These are phyloP conservation scores for Hydrocynus forskahlii DNA, from an alignment of 2,797 vertebrate genomes.

Conservation along the genomic window DNA sequence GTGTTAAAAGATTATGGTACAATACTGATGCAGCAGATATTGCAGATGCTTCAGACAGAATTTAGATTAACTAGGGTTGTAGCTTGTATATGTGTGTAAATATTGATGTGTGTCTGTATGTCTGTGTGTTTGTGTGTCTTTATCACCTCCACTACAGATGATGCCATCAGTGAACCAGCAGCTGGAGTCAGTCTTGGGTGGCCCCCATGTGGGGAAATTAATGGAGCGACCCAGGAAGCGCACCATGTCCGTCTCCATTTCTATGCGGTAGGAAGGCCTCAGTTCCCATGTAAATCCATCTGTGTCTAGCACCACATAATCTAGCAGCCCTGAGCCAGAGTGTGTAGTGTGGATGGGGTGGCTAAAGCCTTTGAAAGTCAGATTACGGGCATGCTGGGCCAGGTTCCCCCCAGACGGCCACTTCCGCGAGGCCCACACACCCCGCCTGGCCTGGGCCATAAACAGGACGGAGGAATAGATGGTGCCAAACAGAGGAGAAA, in stretches of 20 bases:
- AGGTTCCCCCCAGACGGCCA: constrained; percentile 79
- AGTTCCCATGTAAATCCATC: constrained; percentile 76
- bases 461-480: constrained; percentile 81
- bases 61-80: no score
- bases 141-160: constrained; percentile 80
- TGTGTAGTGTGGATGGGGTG: constrained; percentile 72
- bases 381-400: constrained; percentile 67
- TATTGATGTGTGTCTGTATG: background rate
- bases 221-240: constrained; percentile 75
- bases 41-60: no score
- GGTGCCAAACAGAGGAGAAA: constrained; percentile 84
- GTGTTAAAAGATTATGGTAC: background rate
- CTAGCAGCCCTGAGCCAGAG: constrained; percentile 69
- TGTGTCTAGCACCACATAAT: constrained; percentile 82
- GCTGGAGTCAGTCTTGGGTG: constrained; percentile 73
- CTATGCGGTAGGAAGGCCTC: constrained; percentile 75
- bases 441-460: constrained; percentile 78
- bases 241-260: constrained; percentile 74
- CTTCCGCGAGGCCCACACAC: constrained; percentile 58
- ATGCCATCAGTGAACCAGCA: constrained; percentile 82
- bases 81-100: background rate
- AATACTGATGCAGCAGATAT: background rate
- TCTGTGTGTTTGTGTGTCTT: background rate
- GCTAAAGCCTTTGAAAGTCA: constrained; percentile 80
- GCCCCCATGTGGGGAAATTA: constrained; percentile 75